Conservation (phyloP, 1,140 invertebrate species). For the Drosophila kepulauana region DNA sequence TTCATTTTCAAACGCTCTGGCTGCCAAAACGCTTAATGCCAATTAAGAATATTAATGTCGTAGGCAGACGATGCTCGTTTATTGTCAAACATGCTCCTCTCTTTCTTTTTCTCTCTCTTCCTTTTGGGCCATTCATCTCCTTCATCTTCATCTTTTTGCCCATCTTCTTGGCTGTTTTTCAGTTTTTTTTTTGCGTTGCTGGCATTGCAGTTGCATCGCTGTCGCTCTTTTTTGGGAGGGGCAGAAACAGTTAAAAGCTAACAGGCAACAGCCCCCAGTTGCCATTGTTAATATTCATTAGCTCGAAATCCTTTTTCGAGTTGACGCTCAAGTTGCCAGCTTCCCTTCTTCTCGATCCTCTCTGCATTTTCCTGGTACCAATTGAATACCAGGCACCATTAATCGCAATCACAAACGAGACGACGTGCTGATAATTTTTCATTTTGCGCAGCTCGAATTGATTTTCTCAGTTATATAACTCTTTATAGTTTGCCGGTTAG, state of each 20-base stretch:
- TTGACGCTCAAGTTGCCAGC: slow-evolving; percentile 53
- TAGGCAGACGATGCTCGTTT: slow-evolving; percentile 61
- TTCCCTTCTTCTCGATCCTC: background rate
- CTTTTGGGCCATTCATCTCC: background rate
- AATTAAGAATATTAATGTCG: slow-evolving; percentile 81
- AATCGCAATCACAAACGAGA: slow-evolving; percentile 71
- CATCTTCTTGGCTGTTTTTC: slow-evolving; percentile 5
- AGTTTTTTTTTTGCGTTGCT: slow-evolving; percentile 20
- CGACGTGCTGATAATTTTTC: slow-evolving; percentile 72
- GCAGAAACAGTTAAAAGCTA: background rate
- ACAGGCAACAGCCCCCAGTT: background rate
- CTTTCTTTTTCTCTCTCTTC: background rate
- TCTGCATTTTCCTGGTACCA: slow-evolving; percentile 16
- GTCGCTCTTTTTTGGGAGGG: background rate
- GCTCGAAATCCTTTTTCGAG: slow-evolving; percentile 69
- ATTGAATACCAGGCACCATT: slow-evolving; percentile 54
- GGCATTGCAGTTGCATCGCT: slow-evolving; percentile 14
- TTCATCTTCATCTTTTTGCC: background rate
- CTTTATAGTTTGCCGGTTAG: slow-evolving; percentile 23
- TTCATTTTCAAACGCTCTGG: slow-evolving; percentile 46
- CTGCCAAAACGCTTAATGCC: slow-evolving; percentile 69
- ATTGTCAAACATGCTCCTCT: slow-evolving; percentile 24
- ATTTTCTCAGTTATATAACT: slow-evolving; percentile 43
- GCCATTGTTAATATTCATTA: slow-evolving; percentile 78
- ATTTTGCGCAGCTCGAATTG: slow-evolving; percentile 53